phyloP scores from a whole-genome alignment of 1,140 invertebrate species.

The Sinella curviseta region DNA sequence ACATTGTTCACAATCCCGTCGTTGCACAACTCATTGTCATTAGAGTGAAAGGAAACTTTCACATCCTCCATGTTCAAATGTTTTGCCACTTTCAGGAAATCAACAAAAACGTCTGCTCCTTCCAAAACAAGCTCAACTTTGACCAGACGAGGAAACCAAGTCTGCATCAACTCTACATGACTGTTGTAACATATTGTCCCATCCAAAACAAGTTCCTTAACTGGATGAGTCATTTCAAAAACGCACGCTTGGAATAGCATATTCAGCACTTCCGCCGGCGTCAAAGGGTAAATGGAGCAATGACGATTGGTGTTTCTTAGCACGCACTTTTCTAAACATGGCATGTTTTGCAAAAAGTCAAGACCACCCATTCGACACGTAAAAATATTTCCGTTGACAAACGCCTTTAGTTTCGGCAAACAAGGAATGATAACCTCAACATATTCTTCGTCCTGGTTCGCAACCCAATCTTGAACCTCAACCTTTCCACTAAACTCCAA shows the following conservation, averaged over 20 bases:
- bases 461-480: background rate
- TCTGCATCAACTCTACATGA: background rate
- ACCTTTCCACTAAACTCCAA: background rate
- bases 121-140: background rate
- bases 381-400: background rate
- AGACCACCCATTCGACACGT: background rate
- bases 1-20: background rate
- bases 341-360: background rate
- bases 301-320: background rate
- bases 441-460: background rate
- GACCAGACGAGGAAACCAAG: background rate
- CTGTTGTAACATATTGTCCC: background rate
- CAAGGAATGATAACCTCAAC: background rate
- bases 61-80: background rate
- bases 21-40: background rate
- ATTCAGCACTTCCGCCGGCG: background rate
- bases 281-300: background rate
- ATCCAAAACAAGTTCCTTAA: background rate
- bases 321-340: background rate
- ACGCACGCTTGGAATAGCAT: background rate
- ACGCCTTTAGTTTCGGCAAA: background rate
- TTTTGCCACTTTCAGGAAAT: background rate
- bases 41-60: constrained; percentile 1
- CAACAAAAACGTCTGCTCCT: background rate
- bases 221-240: background rate